Conservation (phyloP, 1,140 invertebrate species). For the Delia radicum region DNA sequence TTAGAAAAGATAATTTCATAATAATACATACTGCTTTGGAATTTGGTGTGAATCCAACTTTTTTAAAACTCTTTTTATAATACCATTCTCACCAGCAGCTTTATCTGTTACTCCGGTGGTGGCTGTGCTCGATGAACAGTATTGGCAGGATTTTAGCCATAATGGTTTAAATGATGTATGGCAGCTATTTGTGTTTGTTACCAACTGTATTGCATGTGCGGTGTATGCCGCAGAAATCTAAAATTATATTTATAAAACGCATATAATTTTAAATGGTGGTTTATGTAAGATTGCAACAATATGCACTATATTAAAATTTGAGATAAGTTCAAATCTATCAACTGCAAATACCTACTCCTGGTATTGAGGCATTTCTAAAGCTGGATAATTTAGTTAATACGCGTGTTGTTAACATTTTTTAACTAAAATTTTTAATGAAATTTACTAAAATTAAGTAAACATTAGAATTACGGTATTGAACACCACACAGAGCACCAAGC, state of each 20-base stretch:
- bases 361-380: background rate
- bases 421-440: too few relatives aligned
- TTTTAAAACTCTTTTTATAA: constrained; percentile 48
- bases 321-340: background rate
- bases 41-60: constrained; percentile 52
- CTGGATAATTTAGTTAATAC: background rate
- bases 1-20: background rate
- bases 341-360: background rate
- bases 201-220: background rate
- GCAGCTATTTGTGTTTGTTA: background rate
- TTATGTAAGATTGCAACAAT: constrained; percentile 2
- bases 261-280: background rate
- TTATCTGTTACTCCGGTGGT: background rate
- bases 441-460: too few relatives aligned
- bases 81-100: constrained; percentile 26
- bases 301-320: background rate
- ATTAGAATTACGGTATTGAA: too few relatives aligned
- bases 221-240: background rate
- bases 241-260: background rate
- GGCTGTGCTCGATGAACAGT: background rate
- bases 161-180: background rate
- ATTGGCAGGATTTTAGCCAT: background rate
- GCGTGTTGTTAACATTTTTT: constrained; percentile 4
- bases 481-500: too few relatives aligned
- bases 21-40: constrained; percentile 42